Conservation (phyloP, 2,888 invertebrate genomes). For the Leistus spinibarbis region DNA sequence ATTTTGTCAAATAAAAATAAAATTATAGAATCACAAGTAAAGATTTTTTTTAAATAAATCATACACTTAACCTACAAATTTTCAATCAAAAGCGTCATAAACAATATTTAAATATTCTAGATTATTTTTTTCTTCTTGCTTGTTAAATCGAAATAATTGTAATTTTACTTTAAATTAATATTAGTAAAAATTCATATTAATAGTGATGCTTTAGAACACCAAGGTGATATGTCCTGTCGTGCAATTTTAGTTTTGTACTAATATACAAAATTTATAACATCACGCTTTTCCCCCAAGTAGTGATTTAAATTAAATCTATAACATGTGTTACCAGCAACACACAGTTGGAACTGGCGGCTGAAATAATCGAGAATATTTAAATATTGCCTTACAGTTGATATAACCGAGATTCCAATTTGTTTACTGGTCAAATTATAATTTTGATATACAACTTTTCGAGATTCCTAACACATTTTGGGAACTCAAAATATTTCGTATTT, state of each 20-base stretch:
- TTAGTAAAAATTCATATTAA: no score
- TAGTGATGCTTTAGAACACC: no score
- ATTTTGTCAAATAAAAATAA: not conserved
- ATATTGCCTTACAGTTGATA: not conserved
- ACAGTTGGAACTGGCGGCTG: no score
- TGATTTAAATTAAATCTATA: no score
- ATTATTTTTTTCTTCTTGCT: not conserved
- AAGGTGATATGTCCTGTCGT: no score
- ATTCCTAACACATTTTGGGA: not conserved
- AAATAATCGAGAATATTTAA: not conserved
- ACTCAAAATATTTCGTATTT: not conserved
- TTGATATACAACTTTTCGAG: not conserved
- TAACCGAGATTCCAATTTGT: not conserved
- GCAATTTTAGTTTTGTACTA: no score
- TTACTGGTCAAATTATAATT: not conserved
- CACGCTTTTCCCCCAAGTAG: no score
- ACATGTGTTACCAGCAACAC: no score
- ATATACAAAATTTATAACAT: no score
- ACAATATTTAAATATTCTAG: not conserved
- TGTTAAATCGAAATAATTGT: not conserved
- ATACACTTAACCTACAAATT: not conserved
- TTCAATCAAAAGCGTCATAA: not conserved
- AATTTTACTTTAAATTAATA: no score
- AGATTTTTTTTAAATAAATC: not conserved
- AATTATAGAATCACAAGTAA: not conserved